Base-by-base conservation (phyloP, 2,888 invertebrate species). In the Disparrhopalites patrizii region DNA sequence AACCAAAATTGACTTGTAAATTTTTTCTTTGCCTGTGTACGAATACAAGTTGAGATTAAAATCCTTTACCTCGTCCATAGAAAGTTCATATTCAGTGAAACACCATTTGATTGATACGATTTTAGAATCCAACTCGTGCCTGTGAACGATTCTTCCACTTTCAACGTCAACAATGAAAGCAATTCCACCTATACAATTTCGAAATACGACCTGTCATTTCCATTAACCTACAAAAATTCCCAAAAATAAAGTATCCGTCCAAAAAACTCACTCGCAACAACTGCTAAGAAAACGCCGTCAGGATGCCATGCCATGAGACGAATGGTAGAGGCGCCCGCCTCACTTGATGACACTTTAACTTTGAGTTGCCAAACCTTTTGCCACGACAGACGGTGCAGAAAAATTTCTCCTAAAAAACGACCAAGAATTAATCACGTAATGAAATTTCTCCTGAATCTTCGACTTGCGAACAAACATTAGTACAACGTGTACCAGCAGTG, bases 271-370 rank as follows among this genome's bases (percentile, higher is more conserved):
- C 66, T 51, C 4, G 54, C 56, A 7, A 84, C 90, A 25, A 84
- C 80, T 51, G 89, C 89, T 57, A 87, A 78, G 76, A 94, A 87
- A 81, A 93, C 93, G 73, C 96, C 95, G 83, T 97, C 96, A 7
- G 94, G 93, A 79, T 95, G 85, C 96, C 96, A 97, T 58, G 91
- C 87, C 77, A 97, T 84, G 13, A 89, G 87, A 0, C 93, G 90
- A 40, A 82, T 83, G 20, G 87, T 82, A 76, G 86, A 85, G 78
- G 94, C 92, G 70, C 85, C 86, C 3, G 67, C 65, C 1, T 43
- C 13, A 3, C 23, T 18, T 50, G 43, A 18, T 15, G 15, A 51
- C 3, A 55, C 58, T 28, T 87, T 88, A 2, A 93, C 86, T 55
- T 86, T 82, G 70, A 93, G 82, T 62, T 85, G 85, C 88, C 95